phyloP scores from a whole-genome alignment of 2,113 vertebrate species.

The Rhinoderma darwinii region DNA sequence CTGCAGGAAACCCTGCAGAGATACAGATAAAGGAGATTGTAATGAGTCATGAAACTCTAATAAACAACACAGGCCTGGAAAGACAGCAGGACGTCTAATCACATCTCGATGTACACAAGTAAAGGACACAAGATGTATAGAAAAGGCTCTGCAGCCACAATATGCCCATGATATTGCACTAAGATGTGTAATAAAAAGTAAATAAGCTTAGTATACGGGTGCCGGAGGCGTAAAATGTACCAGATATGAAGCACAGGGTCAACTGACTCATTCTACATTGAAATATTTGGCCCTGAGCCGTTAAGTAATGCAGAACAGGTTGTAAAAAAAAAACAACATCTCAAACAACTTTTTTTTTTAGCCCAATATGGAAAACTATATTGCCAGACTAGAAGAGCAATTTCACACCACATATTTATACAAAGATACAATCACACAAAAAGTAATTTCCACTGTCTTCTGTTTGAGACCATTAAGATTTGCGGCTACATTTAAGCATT shows the following conservation, averaged over 20 bases:
- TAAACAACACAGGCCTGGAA: neutral
- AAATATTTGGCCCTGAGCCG: neutral
- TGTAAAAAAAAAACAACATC: too few species aligned
- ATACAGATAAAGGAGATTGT: conserved; percentile 18
- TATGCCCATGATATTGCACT: neutral
- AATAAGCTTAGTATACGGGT: neutral
- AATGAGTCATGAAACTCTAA: conserved; percentile 49
- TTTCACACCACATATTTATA: neutral
- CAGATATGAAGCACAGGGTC: neutral
- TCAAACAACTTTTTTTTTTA: neutral
- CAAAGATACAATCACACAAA: neutral
- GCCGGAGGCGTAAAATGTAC: neutral
- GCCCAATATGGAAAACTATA: neutral
- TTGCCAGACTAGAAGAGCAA: neutral
- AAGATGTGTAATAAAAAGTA: neutral
- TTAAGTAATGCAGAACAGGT: neutral
- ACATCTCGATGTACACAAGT: conserved; percentile 44
- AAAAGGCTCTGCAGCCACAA: neutral
- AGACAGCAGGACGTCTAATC: conserved; percentile 36
- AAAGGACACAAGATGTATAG: conserved; percentile 37
- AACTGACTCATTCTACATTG: neutral
- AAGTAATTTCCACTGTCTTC: too few species aligned
- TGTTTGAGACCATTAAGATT: too few species aligned
- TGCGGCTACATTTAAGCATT: too few species aligned
- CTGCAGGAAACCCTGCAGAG: conserved; percentile 47